A percentile compares a stretch with the other conserved stretches of the same genome.
phyloP scores from a whole-genome alignment of 2,113 vertebrate species.

The Oreamnos americanus region DNA sequence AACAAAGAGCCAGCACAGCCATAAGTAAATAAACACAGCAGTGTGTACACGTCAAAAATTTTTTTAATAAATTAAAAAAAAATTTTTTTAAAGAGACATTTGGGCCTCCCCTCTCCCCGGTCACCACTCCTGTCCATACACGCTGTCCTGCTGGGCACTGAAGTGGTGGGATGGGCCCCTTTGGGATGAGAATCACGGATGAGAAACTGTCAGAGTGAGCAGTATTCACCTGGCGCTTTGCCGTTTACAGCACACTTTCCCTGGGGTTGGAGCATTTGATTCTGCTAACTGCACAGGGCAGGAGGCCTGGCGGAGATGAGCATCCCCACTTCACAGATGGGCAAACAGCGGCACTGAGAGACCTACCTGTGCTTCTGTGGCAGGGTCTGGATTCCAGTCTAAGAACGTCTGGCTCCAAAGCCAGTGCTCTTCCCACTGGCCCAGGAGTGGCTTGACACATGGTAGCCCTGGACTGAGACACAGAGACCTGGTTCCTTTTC shows the following conservation, averaged over 20 bases:
- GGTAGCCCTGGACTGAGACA: not conserved
- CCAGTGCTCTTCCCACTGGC: not conserved
- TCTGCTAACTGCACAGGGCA: not conserved
- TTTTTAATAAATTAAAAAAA: not conserved
- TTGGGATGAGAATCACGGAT: not conserved
- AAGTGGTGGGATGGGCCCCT: not conserved
- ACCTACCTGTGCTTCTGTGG: not conserved
- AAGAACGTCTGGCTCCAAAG: not conserved
- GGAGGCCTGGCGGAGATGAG: not conserved
- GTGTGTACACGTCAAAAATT: not conserved
- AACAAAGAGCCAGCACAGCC: not conserved
- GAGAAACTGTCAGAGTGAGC: not conserved
- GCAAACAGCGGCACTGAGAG: not conserved
- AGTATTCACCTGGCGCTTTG: rapidly evolving
- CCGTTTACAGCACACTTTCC: not conserved
- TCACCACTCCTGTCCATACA: not conserved
- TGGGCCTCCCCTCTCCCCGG: not conserved
- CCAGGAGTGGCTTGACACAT: not conserved
- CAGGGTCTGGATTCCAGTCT: not conserved
- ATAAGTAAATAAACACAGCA: not conserved
- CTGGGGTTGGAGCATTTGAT: not conserved
- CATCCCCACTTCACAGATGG: not conserved
- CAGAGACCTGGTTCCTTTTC: not conserved
- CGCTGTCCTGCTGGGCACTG: not conserved
- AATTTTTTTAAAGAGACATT: not conserved